phyloP scores from a whole-genome alignment of 53 echinoderm and acorn worm genomes.

The Echinometra lucunter region DNA sequence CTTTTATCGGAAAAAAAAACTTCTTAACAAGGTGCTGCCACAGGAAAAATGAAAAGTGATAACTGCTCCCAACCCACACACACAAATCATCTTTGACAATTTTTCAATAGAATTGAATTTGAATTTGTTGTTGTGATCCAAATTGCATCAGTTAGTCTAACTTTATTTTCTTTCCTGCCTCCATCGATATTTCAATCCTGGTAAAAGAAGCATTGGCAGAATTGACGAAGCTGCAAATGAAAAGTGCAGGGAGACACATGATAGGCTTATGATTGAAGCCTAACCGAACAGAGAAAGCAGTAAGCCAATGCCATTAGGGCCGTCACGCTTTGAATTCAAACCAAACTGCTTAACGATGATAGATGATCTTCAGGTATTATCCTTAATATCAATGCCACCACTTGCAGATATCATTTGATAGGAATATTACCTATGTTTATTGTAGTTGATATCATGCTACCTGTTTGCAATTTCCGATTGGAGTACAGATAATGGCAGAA shows the following conservation, averaged over 20 bases:
- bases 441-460: not conserved
- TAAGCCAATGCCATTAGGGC: not conserved
- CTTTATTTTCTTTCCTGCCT: not conserved
- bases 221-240: not conserved
- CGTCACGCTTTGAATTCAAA: not conserved
- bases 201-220: not conserved
- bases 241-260: conserved; percentile 17
- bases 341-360: not conserved
- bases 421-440: not conserved
- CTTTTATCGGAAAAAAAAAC: no score
- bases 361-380: not conserved
- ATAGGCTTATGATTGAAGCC: conserved; percentile 21
- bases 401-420: not conserved
- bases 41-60: no score
- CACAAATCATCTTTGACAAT: no score
- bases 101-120: no score
- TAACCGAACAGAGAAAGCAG: not conserved
- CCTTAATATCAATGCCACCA: not conserved
- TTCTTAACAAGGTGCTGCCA: no score
- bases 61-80: no score
- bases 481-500: not conserved
- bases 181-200: not conserved
- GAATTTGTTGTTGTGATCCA: not conserved
- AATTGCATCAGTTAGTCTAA: not conserved
- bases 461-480: not conserved